Evolutionary conservation across 2,888 invertebrate genomes (phyloP).

Genomic region (Agriotes lineatus): DNA sequence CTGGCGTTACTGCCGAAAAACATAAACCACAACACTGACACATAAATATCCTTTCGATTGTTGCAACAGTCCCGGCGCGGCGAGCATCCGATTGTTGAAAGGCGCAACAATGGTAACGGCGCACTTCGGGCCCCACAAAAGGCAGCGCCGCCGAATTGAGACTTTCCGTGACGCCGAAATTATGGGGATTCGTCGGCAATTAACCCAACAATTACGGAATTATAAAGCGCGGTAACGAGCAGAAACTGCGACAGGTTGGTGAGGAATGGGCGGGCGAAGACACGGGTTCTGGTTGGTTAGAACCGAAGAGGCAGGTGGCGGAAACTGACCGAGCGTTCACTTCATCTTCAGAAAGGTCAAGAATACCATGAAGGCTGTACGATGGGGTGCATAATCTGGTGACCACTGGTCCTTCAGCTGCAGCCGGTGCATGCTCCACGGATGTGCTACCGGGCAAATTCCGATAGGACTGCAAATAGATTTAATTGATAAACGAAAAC

Average conservation of each 20-base stretch:
- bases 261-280: slow-evolving; percentile 66
- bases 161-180: slow-evolving; percentile 8
- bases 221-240: slow-evolving; percentile 26
- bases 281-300: slow-evolving; percentile 56
- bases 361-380: slow-evolving; percentile 34
- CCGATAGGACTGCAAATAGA: too few species aligned
- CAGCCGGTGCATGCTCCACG: too few species aligned
- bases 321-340: slow-evolving; percentile 47
- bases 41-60: not conserved
- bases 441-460: too few species aligned
- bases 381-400: slow-evolving; percentile 32
- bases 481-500: too few species aligned
- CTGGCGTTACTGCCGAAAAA: not conserved
- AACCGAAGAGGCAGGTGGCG: slow-evolving; percentile 44
- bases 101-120: not conserved
- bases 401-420: not conserved
- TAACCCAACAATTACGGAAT: slow-evolving; percentile 28
- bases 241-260: slow-evolving; percentile 62
- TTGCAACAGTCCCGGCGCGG: too few species aligned
- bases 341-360: slow-evolving; percentile 46
- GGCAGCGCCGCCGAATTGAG: not conserved
- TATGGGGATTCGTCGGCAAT: slow-evolving; percentile 13
- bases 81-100: too few species aligned
- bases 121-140: not conserved
- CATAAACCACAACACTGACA: not conserved